Base-by-base conservation (phyloP, 1,140 invertebrate species). In the Macrostomum lignano region DNA sequence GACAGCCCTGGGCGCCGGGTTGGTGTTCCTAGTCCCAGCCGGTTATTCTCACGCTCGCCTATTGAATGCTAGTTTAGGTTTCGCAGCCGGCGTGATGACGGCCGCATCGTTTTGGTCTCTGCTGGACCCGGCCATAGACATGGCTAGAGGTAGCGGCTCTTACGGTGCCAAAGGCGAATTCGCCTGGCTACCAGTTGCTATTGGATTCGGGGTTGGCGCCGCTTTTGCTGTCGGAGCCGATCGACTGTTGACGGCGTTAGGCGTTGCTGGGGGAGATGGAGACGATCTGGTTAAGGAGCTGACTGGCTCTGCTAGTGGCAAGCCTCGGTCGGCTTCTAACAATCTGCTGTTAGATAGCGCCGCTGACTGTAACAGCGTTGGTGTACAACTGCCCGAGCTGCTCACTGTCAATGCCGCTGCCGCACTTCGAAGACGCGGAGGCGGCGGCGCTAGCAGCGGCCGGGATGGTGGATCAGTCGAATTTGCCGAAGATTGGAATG, bases 81-180 rank as follows among this genome's bases (percentile, higher is more conserved):
- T n/a, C n/a, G n/a, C n/a, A n/a, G n/a, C n/a, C n/a, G n/a, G n/a
- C n/a, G 59, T 93, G 1, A 96, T 96, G 88, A 70, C 75, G 10
- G 82, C 86, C 14, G 86, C 86, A 1, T 88, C 81, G 2, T 94
- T 82, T 52, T 96, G 86, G 84, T 93, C 82, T 3, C 60, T 96
- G 2, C 60, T 96, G 17, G 70, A 71, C 36, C 86, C 86, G 37
- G 82, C 82, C 10, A 82, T 94, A 44, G 73, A 88, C 62, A 72
- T 78, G 66, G 78, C 82, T 29, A 66, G 70, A 48, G 58, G 67
- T 30, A 79, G 76, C 21, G 69, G 71, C 41, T 42, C 65, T 7
- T 86, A 86, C 59, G 75, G 74, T 17, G 49, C 53, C 36, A 57
- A 73, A 17, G 79, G 78, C 34, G 65, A 78, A 56, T 82, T 67